Evolutionary conservation across 1,140 invertebrate genomes (phyloP).

Genomic region (Acromyrmex heyeri): DNA sequence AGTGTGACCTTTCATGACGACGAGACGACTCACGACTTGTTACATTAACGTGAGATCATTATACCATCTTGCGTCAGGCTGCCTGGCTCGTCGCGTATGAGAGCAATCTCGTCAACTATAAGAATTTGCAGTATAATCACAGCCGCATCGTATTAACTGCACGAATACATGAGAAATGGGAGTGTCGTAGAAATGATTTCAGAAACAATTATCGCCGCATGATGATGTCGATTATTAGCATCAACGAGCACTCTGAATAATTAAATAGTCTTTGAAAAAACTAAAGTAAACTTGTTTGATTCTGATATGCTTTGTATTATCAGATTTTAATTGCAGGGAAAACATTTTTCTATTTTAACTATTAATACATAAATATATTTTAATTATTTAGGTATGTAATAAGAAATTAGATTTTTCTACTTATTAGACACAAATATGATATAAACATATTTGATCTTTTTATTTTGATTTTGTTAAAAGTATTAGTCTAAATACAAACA

Average conservation of each 20-base stretch:
- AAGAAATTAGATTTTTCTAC: neutral
- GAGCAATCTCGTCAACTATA: slow-evolving; percentile 31
- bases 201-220: slow-evolving; percentile 22
- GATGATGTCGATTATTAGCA: neutral
- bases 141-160: slow-evolving; percentile 2
- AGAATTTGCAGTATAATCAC: slow-evolving; percentile 30
- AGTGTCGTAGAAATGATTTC: slow-evolving; percentile 17
- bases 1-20: slow-evolving; percentile 18
- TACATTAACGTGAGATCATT: slow-evolving; percentile 36
- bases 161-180: neutral
- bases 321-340: neutral
- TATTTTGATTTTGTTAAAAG: neutral
- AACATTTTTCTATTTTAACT: neutral
- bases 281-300: neutral
- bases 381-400: neutral
- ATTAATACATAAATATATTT: neutral
- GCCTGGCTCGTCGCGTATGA: neutral
- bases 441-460: neutral
- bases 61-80: neutral
- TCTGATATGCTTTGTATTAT: neutral
- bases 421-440: neutral
- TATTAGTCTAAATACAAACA: neutral
- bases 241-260: neutral
- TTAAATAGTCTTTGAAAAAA: neutral
- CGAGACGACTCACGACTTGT: slow-evolving; percentile 38